Conservation (phyloP, 2,888 invertebrate species). For the Drosophila kanekoi region DNA sequence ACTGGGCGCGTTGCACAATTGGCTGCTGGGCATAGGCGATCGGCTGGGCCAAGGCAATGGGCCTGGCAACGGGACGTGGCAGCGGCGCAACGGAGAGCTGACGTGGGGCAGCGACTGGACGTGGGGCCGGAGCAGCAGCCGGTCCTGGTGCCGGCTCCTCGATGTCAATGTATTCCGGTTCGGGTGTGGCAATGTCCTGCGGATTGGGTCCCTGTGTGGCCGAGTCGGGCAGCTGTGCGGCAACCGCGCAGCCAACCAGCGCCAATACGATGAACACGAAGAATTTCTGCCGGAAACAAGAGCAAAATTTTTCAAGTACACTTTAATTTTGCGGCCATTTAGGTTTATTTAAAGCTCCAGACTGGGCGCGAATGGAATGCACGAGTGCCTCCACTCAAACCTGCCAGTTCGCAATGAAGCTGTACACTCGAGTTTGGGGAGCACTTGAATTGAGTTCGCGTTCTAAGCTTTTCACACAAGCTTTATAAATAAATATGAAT, state of each 20-base stretch:
- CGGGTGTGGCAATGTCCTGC: conserved; percentile 84
- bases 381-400: conserved; percentile 55
- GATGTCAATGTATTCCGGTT: conserved; percentile 85
- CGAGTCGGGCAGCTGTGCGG: conserved; percentile 81
- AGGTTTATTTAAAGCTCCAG: conserved; percentile 17
- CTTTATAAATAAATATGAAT: background rate
- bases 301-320: conserved; percentile 27
- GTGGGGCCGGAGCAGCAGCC: conserved; percentile 54
- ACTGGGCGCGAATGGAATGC: conserved; percentile 62
- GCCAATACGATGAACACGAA: conserved; percentile 73
- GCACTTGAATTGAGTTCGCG: conserved; percentile 43
- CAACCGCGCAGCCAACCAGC: conserved; percentile 76
- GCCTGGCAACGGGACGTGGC: conserved; percentile 50
- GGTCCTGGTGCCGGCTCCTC: conserved; percentile 78
- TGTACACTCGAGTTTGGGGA: conserved; percentile 59
- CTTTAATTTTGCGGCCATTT: background rate
- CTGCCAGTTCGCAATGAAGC: conserved; percentile 62
- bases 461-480: conserved; percentile 12
- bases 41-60: conserved; percentile 56
- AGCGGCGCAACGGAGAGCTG: conserved; percentile 45
- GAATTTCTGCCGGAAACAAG: conserved; percentile 76
- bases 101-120: conserved; percentile 34
- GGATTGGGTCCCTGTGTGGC: conserved; percentile 85
- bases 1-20: conserved; percentile 67
- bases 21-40: conserved; percentile 44